Evolutionary conservation across 1,140 invertebrate species (phyloP).

Genomic region (Drosophila pruinosa): DNA sequence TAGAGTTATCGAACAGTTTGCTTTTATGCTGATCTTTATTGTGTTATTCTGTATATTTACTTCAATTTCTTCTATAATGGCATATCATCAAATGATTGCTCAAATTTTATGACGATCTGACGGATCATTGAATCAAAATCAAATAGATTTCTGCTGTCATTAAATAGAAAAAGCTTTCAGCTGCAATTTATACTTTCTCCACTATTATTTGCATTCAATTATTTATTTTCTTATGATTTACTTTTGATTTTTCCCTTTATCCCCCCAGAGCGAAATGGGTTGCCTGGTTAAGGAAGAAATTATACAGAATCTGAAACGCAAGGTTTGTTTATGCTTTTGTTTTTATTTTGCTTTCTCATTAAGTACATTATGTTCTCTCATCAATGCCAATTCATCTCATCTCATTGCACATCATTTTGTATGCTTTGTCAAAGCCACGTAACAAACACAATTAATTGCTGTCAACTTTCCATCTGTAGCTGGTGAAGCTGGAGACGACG

Average conservation of each 20-base stretch:
- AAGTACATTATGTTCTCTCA: slow-evolving; percentile 11
- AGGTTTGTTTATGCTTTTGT: slow-evolving; percentile 65
- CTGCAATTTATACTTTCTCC: neutral
- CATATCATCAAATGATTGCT: too few species aligned
- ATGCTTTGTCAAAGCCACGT: neutral
- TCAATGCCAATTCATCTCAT: slow-evolving; percentile 20
- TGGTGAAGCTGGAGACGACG: slow-evolving; percentile 91
- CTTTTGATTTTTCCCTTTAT: slow-evolving; percentile 2
- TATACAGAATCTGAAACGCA: slow-evolving; percentile 74
- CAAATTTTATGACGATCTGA: too few species aligned
- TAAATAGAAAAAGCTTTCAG: too few species aligned
- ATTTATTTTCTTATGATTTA: slow-evolving; percentile 24
- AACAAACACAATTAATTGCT: slow-evolving; percentile 19
- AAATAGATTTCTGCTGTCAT: too few species aligned
- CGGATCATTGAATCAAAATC: too few species aligned
- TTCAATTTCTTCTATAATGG: too few species aligned
- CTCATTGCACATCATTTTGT: neutral
- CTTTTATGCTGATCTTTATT: too few species aligned
- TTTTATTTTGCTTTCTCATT: slow-evolving; percentile 19
- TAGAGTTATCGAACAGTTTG: too few species aligned
- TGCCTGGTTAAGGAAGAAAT: slow-evolving; percentile 80
- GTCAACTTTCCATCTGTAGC: slow-evolving; percentile 83
- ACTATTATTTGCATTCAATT: neutral
- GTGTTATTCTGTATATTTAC: too few species aligned
- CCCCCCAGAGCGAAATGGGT: slow-evolving; percentile 80